These are phyloP conservation scores for Tetropium fuscum DNA, from an alignment of 2,888 invertebrate species.

Conservation along the genomic window DNA sequence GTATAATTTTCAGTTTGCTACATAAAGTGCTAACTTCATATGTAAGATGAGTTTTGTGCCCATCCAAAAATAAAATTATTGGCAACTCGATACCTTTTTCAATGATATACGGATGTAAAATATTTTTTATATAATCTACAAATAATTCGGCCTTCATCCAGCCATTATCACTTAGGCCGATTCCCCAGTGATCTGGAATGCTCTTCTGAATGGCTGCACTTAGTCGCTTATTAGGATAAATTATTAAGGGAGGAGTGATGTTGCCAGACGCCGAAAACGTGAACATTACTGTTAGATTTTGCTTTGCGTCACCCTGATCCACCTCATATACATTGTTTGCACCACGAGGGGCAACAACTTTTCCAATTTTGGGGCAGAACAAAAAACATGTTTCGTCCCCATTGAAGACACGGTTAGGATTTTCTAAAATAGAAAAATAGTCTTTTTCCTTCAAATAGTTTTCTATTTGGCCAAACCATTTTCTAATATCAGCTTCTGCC, in stretches of 20 bases:
- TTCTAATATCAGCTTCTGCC: constrained; percentile 45
- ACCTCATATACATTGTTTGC: constrained; percentile 36
- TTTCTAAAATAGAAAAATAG: not conserved
- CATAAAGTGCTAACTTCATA: not conserved
- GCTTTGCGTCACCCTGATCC: constrained; percentile 28
- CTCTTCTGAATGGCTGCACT: constrained; percentile 1
- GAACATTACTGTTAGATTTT: constrained; percentile 39
- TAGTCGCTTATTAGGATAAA: no score
- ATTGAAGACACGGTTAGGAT: constrained; percentile 39
- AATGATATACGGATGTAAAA: constrained; percentile 4
- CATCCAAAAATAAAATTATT: not conserved
- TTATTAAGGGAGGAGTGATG: constrained; percentile 25
- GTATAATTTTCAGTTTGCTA: not conserved
- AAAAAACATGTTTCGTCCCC: constrained; percentile 37
- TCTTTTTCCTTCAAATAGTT: constrained; percentile 1
- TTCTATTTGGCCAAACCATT: constrained; percentile 43
- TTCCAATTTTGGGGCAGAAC: constrained; percentile 33
- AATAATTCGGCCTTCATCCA: constrained; percentile 39
- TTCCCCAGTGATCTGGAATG: constrained; percentile 31
- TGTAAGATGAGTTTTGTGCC: not conserved
- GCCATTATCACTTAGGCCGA: constrained; percentile 34
- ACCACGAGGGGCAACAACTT: constrained; percentile 36
- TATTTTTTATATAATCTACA: constrained; percentile 1
- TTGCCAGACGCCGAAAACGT: constrained; percentile 32
- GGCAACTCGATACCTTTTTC: not conserved